phyloP scores from a whole-genome alignment of 2,888 invertebrate genomes.

The Eupithecia centaureata region DNA sequence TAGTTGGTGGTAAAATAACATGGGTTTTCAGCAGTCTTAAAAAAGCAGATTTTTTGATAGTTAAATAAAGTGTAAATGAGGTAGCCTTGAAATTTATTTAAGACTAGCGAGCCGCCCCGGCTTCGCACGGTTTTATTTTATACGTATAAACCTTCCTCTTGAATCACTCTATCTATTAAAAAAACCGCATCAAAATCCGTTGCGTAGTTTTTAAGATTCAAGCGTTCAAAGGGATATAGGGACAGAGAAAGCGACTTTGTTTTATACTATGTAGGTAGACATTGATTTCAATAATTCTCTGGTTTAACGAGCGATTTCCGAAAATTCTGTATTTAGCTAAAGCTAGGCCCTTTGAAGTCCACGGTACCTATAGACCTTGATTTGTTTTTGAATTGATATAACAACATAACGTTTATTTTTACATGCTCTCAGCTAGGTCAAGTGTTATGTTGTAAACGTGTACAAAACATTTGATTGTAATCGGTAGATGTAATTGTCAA shows the following conservation, averaged over 20 bases:
- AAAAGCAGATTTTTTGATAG: neutral
- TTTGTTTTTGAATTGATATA: slow-evolving; percentile 17
- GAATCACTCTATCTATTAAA: too few relatives aligned
- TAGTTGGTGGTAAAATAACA: neutral
- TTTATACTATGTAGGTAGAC: too few relatives aligned
- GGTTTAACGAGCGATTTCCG: neutral
- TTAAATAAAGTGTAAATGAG: neutral
- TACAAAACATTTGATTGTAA: slow-evolving; percentile 28
- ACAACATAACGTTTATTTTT: slow-evolving; percentile 24
- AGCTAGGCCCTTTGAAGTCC: slow-evolving; percentile 1
- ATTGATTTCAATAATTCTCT: too few relatives aligned
- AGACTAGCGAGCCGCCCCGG: too few relatives aligned
- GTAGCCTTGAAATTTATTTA: neutral
- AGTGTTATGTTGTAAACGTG: slow-evolving; percentile 12
- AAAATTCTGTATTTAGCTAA: neutral
- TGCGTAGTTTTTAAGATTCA: too few relatives aligned
- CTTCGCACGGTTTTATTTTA: too few relatives aligned
- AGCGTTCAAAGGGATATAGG: too few relatives aligned
- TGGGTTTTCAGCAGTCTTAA: neutral
- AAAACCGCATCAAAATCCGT: too few relatives aligned
- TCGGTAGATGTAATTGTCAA: slow-evolving; percentile 8
- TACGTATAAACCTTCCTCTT: too few relatives aligned
- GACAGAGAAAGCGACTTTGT: too few relatives aligned
- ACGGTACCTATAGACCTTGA: slow-evolving; percentile 9
- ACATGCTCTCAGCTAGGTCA: slow-evolving; percentile 9